These are phyloP conservation scores for Formicarius rufipectus DNA, from an alignment of 2,113 vertebrate genomes.

Conservation along the genomic window DNA sequence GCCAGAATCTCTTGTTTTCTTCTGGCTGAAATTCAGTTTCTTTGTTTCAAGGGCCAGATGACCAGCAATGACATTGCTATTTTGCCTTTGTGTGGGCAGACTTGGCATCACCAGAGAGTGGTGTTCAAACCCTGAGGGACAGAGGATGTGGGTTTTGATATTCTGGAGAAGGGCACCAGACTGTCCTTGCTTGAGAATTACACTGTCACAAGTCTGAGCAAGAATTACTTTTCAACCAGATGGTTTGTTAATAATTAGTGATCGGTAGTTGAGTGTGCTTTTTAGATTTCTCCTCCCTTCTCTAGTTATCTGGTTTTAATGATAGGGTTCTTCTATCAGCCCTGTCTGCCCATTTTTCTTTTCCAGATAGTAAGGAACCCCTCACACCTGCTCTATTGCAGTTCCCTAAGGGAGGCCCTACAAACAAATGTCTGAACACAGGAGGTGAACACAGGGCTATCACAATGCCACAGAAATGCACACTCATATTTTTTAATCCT, in stretches of 20 bases:
- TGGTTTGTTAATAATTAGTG: background rate
- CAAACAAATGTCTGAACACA: background rate
- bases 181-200: background rate
- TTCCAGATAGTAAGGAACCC: background rate
- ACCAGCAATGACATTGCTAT: background rate
- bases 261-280: background rate
- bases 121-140: background rate
- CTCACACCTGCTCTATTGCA: background rate
- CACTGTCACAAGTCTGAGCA: background rate
- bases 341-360: background rate
- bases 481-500: background rate
- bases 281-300: background rate
- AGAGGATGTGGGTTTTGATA: background rate
- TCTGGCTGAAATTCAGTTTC: background rate
- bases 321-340: background rate
- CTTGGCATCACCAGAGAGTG: accelerated
- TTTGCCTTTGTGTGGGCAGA: background rate
- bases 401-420: background rate
- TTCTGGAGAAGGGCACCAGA: background rate
- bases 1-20: background rate
- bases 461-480: accelerated
- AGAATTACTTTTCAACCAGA: background rate
- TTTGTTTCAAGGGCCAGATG: background rate
- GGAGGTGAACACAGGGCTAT: background rate
- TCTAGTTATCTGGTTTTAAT: background rate